These are phyloP conservation scores for Drosophila neotestacea DNA, from an alignment of 2,888 invertebrate genomes.

Conservation along the genomic window DNA sequence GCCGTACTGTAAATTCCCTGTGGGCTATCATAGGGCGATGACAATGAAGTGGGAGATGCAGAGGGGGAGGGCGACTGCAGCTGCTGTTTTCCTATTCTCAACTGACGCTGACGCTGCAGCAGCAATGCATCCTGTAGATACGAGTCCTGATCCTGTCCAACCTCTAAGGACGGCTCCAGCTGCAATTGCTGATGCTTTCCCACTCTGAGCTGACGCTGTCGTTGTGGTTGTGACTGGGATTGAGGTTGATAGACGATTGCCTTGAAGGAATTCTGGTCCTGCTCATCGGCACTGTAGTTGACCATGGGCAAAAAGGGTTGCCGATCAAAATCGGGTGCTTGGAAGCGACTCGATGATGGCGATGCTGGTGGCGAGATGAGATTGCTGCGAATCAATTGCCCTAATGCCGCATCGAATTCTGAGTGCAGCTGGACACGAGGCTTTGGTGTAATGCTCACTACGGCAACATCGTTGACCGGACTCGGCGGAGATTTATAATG, in stretches of 20 bases:
- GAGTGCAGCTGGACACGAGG: slow-evolving; percentile 79
- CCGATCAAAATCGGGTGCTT: slow-evolving; percentile 86
- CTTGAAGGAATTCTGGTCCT: slow-evolving; percentile 83
- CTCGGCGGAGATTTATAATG: slow-evolving; percentile 74
- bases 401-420: slow-evolving; percentile 72
- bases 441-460: slow-evolving; percentile 86
- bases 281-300: slow-evolving; percentile 85
- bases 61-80: slow-evolving; percentile 38
- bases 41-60: slow-evolving; percentile 18
- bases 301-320: slow-evolving; percentile 89
- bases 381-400: slow-evolving; percentile 86
- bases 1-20: slow-evolving; percentile 60
- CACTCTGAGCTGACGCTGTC: slow-evolving; percentile 63
- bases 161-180: slow-evolving; percentile 23
- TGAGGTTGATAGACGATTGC: slow-evolving; percentile 82
- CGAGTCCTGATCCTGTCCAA: slow-evolving; percentile 11
- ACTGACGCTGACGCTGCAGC: slow-evolving; percentile 34
- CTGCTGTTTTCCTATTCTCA: slow-evolving; percentile 16
- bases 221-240: slow-evolving; percentile 31
- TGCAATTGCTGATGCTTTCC: slow-evolving; percentile 64
- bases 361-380: slow-evolving; percentile 66
- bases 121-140: slow-evolving; percentile 22
- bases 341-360: slow-evolving; percentile 50
- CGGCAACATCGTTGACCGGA: slow-evolving; percentile 64
- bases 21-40: slow-evolving; percentile 37